A percentile compares a stretch with the other conserved stretches of the same genome.
phyloP scores from a whole-genome alignment of 2,888 invertebrate genomes.

The Hyppa rectilinea region DNA sequence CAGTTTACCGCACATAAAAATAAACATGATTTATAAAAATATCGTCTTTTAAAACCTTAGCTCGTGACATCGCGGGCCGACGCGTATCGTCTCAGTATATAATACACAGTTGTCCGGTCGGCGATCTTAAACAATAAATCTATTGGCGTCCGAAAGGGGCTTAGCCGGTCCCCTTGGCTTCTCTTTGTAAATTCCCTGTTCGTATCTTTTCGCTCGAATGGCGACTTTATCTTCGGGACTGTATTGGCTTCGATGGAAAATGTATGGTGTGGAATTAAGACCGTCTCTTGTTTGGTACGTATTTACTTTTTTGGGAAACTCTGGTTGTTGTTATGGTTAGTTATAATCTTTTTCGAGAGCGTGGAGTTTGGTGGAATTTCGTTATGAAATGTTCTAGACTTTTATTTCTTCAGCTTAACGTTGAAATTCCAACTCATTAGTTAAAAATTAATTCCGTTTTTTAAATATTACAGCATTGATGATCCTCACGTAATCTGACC shows the following conservation, averaged over 20 bases:
- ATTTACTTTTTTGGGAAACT: slow-evolving; percentile 57
- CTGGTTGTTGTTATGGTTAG: slow-evolving; percentile 8
- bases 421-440: too few relatives aligned
- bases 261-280: slow-evolving; percentile 71
- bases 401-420: background rate
- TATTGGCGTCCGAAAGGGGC: slow-evolving; percentile 73
- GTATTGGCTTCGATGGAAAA: slow-evolving; percentile 72
- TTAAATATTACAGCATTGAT: too few relatives aligned
- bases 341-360: slow-evolving; percentile 4
- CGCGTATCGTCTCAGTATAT: slow-evolving; percentile 66
- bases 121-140: slow-evolving; percentile 85
- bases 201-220: slow-evolving; percentile 82
- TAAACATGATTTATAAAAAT: slow-evolving; percentile 57
- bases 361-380: background rate
- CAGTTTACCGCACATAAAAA: slow-evolving; percentile 53
- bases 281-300: slow-evolving; percentile 55
- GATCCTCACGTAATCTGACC: too few relatives aligned
- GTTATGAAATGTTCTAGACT: background rate
- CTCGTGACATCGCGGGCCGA: slow-evolving; percentile 56
- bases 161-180: slow-evolving; percentile 67
- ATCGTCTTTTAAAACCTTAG: slow-evolving; percentile 45
- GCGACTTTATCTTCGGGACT: slow-evolving; percentile 77
- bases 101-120: slow-evolving; percentile 73
- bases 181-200: slow-evolving; percentile 76
- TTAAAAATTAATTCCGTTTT: too few relatives aligned